Conservation (phyloP, 2,888 invertebrate genomes). For the Asteroscopus sphinx region DNA sequence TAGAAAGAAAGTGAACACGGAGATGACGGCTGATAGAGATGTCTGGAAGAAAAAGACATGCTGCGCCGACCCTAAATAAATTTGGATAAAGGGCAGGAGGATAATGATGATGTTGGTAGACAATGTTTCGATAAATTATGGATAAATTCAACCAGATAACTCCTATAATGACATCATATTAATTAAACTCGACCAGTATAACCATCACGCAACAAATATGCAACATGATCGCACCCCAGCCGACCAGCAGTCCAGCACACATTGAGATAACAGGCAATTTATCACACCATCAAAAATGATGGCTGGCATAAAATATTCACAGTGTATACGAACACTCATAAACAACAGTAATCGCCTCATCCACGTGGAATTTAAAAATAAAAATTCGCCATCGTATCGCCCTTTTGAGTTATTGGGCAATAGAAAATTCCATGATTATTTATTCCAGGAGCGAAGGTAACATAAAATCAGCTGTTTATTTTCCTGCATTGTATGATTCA, state of each 20-base stretch:
- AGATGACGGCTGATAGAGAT: too few relatives aligned
- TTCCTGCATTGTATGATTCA: conserved; percentile 48
- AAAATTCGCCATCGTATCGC: conserved; percentile 46
- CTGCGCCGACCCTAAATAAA: too few relatives aligned
- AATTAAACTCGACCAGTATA: conserved; percentile 7
- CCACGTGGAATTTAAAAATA: conserved; percentile 64
- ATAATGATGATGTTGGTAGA: too few relatives aligned
- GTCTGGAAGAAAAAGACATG: too few relatives aligned
- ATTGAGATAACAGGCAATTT: conserved; percentile 50
- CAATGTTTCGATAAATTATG: too few relatives aligned
- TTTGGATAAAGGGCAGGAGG: too few relatives aligned
- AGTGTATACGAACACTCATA: conserved; percentile 56
- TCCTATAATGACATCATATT: neutral
- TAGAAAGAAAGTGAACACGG: too few relatives aligned
- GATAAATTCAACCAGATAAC: conserved; percentile 8
- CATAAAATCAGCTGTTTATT: conserved; percentile 50
- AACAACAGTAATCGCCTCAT: conserved; percentile 56
- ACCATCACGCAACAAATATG: conserved; percentile 12
- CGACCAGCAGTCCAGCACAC: conserved; percentile 21
- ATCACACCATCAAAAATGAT: conserved; percentile 55
- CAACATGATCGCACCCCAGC: conserved; percentile 22
- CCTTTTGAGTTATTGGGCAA: conserved; percentile 57
- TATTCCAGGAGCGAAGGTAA: conserved; percentile 41
- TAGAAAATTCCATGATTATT: conserved; percentile 48
- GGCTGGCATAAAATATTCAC: conserved; percentile 52